These are phyloP conservation scores for Pungitius pungitius DNA, from an alignment of 2,113 vertebrate species.

Conservation along the genomic window DNA sequence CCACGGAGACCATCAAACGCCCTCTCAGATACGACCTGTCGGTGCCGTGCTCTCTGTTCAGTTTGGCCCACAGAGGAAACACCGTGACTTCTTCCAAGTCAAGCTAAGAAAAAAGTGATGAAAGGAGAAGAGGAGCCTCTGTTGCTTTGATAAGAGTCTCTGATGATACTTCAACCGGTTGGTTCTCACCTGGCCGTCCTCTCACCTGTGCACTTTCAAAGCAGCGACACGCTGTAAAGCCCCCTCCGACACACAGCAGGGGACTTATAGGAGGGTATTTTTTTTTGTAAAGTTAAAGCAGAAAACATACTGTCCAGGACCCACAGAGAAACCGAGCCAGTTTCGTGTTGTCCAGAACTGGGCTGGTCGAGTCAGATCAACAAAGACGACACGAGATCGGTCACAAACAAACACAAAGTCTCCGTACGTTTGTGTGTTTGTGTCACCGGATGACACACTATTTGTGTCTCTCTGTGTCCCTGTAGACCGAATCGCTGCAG, in stretches of 20 bases:
- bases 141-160: conserved; percentile 60
- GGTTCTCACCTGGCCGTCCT: conserved; percentile 51
- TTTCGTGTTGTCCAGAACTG: conserved; percentile 6
- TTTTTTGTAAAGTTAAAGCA: conserved; percentile 33
- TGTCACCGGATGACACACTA: conserved; percentile 60
- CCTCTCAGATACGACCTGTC: conserved; percentile 47
- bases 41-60: too few species aligned
- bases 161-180: conserved; percentile 49
- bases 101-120: conserved; percentile 57
- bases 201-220: conserved; percentile 57
- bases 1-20: conserved; percentile 62
- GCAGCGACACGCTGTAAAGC: conserved; percentile 24
- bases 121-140: conserved; percentile 41
- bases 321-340: neutral
- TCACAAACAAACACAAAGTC: conserved; percentile 46
- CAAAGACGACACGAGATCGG: conserved; percentile 17
- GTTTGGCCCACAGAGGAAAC: conserved; percentile 41
- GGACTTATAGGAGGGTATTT: conserved; percentile 32
- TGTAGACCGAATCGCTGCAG: conserved; percentile 51
- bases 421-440: conserved; percentile 4
- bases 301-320: neutral
- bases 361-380: conserved; percentile 10
- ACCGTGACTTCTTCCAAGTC: conserved; percentile 33
- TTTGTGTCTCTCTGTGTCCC: conserved; percentile 56
- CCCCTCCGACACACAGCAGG: neutral